A percentile compares a stretch with the other conserved stretches of the same genome.
Conservation (phyloP, 2,113 vertebrate genomes). For the Marmota monax region DNA sequence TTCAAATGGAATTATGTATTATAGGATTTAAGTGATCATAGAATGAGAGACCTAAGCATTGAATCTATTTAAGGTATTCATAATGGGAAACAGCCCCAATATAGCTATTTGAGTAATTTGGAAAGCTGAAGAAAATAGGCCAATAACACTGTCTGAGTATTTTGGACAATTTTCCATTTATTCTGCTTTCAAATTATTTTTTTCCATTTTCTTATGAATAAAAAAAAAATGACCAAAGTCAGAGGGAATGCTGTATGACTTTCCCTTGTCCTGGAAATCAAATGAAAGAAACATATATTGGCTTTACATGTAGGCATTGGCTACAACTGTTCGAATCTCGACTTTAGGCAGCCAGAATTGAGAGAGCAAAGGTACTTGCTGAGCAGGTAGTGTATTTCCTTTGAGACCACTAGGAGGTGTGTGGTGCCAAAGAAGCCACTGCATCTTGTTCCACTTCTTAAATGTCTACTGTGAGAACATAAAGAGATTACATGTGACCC, state of each 20-base stretch:
- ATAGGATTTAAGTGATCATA: background rate
- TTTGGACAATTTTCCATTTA: slow-evolving; percentile 48
- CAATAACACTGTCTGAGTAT: background rate
- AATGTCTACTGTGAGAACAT: background rate
- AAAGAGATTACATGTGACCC: background rate
- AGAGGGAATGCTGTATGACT: background rate
- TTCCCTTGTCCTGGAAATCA: background rate
- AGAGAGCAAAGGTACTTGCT: background rate
- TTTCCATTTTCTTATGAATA: slow-evolving; percentile 44
- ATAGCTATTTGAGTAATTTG: background rate
- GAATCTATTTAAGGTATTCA: background rate
- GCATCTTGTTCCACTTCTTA: background rate
- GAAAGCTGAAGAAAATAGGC: background rate
- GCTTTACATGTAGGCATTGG: background rate
- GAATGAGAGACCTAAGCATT: slow-evolving; percentile 27
- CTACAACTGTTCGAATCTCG: background rate
- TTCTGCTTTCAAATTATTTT: slow-evolving; percentile 29
- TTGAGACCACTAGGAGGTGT: slow-evolving; percentile 52
- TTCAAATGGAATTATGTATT: background rate
- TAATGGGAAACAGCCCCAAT: background rate
- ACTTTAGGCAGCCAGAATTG: background rate
- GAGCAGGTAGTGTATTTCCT: background rate
- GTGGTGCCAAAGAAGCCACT: background rate
- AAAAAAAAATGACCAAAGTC: slow-evolving; percentile 29
- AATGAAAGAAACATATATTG: slow-evolving; percentile 16